Evolutionary conservation across 2,888 invertebrate genomes (phyloP).

Genomic region (Phalera bucephala): DNA sequence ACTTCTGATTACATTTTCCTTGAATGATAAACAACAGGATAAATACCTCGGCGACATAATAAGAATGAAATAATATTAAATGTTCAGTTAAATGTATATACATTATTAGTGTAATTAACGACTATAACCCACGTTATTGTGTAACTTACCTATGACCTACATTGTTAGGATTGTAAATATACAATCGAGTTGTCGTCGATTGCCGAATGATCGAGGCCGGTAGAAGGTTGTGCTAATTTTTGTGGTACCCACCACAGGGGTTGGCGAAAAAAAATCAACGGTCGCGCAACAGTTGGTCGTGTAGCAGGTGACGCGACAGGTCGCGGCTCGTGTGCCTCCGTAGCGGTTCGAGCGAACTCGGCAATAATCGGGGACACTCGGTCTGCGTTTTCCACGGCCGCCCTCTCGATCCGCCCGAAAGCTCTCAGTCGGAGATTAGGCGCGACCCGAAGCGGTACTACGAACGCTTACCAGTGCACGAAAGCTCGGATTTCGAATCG

Average conservation of each 20-base stretch:
- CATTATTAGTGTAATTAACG: slow-evolving; percentile 11
- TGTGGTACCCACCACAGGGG: slow-evolving; percentile 55
- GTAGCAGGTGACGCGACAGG: slow-evolving; percentile 80
- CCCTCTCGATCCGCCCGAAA: slow-evolving; percentile 79
- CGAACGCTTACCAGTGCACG: slow-evolving; percentile 25
- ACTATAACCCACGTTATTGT: slow-evolving; percentile 2
- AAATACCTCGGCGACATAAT: slow-evolving; percentile 27
- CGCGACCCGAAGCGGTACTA: slow-evolving; percentile 60
- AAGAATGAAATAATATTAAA: slow-evolving; percentile 26
- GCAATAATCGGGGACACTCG: slow-evolving; percentile 43
- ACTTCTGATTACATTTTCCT: slow-evolving; percentile 46
- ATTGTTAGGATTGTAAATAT: neutral
- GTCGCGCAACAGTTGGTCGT: slow-evolving; percentile 80
- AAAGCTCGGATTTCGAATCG: slow-evolving; percentile 45
- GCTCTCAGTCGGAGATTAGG: slow-evolving; percentile 74
- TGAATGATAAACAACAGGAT: slow-evolving; percentile 53
- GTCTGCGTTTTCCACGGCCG: slow-evolving; percentile 65
- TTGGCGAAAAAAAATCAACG: slow-evolving; percentile 78
- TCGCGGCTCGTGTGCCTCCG: slow-evolving; percentile 56
- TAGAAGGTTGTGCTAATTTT: slow-evolving; percentile 62
- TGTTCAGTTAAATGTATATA: slow-evolving; percentile 14
- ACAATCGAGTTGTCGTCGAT: too few relatives aligned
- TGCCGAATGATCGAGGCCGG: slow-evolving; percentile 3
- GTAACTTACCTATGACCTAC: neutral
- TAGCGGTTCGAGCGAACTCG: slow-evolving; percentile 42